phyloP scores from a whole-genome alignment of 1,140 invertebrate genomes.

The Lepidurus packardi region DNA sequence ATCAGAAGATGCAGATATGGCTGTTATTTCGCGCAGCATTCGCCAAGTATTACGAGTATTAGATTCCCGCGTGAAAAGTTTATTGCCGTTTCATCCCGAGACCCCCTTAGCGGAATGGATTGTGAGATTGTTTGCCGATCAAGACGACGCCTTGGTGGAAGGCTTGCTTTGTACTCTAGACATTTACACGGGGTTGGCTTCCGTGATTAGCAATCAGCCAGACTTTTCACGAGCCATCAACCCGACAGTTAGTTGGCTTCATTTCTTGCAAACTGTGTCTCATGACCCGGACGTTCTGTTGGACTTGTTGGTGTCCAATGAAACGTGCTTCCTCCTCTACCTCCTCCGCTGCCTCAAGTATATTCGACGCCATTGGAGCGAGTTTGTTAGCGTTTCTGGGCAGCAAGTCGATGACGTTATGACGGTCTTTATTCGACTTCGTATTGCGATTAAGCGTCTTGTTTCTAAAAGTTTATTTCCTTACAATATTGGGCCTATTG shows the following conservation, averaged over 20 bases:
- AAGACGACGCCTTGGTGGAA: slow-evolving; percentile 84
- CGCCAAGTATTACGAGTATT: slow-evolving; percentile 65
- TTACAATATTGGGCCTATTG: slow-evolving; percentile 81
- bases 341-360: slow-evolving; percentile 78
- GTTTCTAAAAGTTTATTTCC: slow-evolving; percentile 76
- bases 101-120: slow-evolving; percentile 79
- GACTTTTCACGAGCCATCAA: slow-evolving; percentile 58
- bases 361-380: slow-evolving; percentile 72
- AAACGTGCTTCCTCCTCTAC: slow-evolving; percentile 84
- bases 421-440: slow-evolving; percentile 70
- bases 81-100: slow-evolving; percentile 78
- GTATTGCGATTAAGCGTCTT: slow-evolving; percentile 71
- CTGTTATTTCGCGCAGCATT: slow-evolving; percentile 75
- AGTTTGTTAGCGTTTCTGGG: slow-evolving; percentile 57
- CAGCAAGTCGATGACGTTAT: slow-evolving; percentile 73
- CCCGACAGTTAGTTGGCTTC: slow-evolving; percentile 72
- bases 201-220: slow-evolving; percentile 46
- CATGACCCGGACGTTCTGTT: slow-evolving; percentile 74
- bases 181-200: slow-evolving; percentile 62
- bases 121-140: slow-evolving; percentile 78
- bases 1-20: slow-evolving; percentile 69
- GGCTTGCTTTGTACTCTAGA: slow-evolving; percentile 87
- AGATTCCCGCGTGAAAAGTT: slow-evolving; percentile 71
- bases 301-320: slow-evolving; percentile 82
- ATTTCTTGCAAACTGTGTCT: slow-evolving; percentile 74